Evolutionary conservation across 2,113 vertebrate genomes (phyloP).

Genomic region (Pygoscelis adeliae): DNA sequence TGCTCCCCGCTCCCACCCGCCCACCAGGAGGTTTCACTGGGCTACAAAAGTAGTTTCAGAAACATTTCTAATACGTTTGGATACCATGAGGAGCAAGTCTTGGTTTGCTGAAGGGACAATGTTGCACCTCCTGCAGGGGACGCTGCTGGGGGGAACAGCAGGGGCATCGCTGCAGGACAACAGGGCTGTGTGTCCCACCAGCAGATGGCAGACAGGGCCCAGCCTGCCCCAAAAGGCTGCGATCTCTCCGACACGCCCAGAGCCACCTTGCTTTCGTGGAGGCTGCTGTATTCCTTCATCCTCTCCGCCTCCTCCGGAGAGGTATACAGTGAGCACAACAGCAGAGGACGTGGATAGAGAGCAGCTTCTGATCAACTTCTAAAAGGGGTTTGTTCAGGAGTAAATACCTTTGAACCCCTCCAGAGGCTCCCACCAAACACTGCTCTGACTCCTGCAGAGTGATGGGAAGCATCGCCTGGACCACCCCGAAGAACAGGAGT

Average conservation of each 20-base stretch:
- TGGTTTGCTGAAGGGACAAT: neutral
- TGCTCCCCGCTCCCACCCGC: neutral
- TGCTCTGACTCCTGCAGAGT: neutral
- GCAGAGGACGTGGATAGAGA: accelerated
- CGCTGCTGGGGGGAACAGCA: neutral
- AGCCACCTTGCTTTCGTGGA: neutral
- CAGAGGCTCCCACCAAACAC: neutral
- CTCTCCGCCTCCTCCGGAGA: neutral
- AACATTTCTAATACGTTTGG: neutral
- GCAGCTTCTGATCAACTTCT: neutral
- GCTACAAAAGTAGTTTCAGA: neutral
- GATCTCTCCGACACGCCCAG: neutral
- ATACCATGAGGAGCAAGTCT: neutral
- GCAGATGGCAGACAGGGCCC: neutral
- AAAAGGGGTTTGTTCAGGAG: neutral
- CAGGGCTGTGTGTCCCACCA: neutral
- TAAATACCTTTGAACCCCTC: neutral
- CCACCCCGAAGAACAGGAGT: accelerated
- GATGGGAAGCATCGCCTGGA: neutral
- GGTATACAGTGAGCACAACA: neutral
- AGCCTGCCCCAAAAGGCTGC: neutral
- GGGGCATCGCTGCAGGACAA: neutral
- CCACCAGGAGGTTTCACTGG: neutral
- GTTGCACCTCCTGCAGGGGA: neutral
- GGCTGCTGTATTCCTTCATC: neutral